A percentile compares a stretch with the other conserved stretches of the same genome.
Evolutionary conservation across 2,888 invertebrate genomes (phyloP).

Genomic region (Cylindroiulus punctatus): DNA sequence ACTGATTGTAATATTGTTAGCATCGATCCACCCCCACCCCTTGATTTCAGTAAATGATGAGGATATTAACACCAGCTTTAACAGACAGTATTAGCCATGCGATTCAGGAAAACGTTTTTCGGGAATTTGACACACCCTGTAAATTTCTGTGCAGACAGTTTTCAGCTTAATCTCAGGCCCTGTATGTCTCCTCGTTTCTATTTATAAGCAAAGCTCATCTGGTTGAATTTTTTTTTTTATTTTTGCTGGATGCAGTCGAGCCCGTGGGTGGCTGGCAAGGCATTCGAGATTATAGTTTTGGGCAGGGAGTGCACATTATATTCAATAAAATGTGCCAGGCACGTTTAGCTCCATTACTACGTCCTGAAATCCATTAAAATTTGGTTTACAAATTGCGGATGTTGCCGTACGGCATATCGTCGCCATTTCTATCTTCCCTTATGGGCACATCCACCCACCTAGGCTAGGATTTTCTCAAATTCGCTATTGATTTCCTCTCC

Average conservation of each 20-base stretch:
- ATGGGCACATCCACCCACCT: neutral
- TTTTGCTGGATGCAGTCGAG: neutral
- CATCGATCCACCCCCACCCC: no score
- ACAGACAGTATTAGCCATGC: no score
- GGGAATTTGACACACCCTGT: neutral
- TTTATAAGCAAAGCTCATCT: conserved; percentile 13
- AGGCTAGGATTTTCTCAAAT: neutral
- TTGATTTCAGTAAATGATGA: no score
- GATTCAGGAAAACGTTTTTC: neutral
- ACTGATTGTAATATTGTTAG: no score
- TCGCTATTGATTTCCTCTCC: neutral
- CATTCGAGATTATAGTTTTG: neutral
- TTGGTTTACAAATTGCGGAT: conserved; percentile 11
- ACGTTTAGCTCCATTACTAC: neutral
- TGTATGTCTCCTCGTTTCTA: neutral
- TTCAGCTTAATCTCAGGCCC: neutral
- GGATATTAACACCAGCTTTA: no score
- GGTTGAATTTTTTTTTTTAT: neutral
- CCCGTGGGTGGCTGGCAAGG: neutral
- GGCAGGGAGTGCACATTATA: neutral
- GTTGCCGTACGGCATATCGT: neutral
- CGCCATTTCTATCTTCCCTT: neutral
- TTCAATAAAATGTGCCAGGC: neutral
- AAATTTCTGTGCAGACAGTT: neutral
- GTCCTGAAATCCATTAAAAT: conserved; percentile 12